phyloP scores from a whole-genome alignment of 2,888 invertebrate genomes.

The Dicycla oo region DNA sequence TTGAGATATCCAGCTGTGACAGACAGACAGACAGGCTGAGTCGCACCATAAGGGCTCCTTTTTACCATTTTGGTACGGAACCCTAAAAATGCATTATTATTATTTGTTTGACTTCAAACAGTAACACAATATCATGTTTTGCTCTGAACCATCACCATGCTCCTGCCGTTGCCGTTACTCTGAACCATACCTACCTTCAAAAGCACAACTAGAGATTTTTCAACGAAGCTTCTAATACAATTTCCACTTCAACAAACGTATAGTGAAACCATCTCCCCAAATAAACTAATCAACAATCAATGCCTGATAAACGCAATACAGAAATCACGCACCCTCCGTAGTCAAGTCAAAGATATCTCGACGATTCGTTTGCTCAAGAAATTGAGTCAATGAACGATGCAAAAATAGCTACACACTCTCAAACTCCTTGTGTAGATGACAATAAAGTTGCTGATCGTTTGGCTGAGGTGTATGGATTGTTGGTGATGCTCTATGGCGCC shows the following conservation, averaged over 20 bases:
- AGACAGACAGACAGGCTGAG: no score
- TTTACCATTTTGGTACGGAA: no score
- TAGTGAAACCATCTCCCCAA: slow-evolving; percentile 8
- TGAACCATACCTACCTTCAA: neutral
- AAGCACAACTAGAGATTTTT: neutral
- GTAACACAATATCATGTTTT: neutral
- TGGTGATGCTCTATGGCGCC: slow-evolving; percentile 67
- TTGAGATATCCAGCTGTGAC: no score
- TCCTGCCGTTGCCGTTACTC: neutral
- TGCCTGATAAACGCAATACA: slow-evolving; percentile 63
- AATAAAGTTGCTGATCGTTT: slow-evolving; percentile 36
- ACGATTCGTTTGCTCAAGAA: slow-evolving; percentile 75
- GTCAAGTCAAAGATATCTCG: slow-evolving; percentile 59
- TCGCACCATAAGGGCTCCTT: no score
- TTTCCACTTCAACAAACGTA: neutral
- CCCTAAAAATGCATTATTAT: no score
- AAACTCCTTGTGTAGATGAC: neutral
- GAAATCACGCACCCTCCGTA: slow-evolving; percentile 65
- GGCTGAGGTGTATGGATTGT: neutral
- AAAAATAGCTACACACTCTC: slow-evolving; percentile 34
- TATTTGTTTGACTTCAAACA: neutral
- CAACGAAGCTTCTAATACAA: neutral
- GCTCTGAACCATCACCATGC: neutral
- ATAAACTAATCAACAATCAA: slow-evolving; percentile 60
- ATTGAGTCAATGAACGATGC: slow-evolving; percentile 74